Evolutionary conservation across 2,888 invertebrate genomes (phyloP), one percentile per base, ranked within the genome.

Genomic region (Rotaria macrura): DNA sequence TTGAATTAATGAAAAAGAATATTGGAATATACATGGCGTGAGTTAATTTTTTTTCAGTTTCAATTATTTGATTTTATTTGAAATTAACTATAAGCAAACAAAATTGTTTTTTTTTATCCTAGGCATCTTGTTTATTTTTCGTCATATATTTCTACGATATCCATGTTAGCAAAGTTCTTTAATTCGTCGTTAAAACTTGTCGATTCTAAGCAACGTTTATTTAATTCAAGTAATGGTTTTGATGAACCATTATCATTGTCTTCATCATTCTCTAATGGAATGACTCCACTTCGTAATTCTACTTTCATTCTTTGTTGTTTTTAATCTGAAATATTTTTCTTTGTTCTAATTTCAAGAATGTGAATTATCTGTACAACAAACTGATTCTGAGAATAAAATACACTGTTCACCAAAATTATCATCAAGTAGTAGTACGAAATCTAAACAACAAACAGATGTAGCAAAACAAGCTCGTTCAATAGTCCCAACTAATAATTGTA

Each of bases 131-230:
- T 79, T 12, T 79, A 43, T 79, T 79, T 79, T 5, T 79, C 79
- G 1, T 43, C 43, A 40, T 79, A 79, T n/a, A 79, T 79, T 43
- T 79, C 79, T 25, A 79, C 79, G 10, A 79, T 79, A 43, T 43
- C 40, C n/a, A 79, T 43, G 25, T 43, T 79, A 43, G 79, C 79
- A 25, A 79, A 79, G n/a, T 79, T 79, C 43, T 79, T 79, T 23
- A 79, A 79, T 79, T 79, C 79, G 43, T 79, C 79, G 23, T 43
- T 79, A 3, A 79, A 79, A 79, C 79, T 79, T 43, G 43, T 79
- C 34, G 79, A 79, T 79, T 79, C 79, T 20, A 79, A 79, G n/a
- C 79, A 79, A 79, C 40, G 43, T 10, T 43, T 43, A n/a, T 43
- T n/a, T 43, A 79, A 79, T 20, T 43, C 40, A 23, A 79, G n/a